phyloP scores from a whole-genome alignment of 1,140 invertebrate genomes.

The Thaumetopoea pityocampa region DNA sequence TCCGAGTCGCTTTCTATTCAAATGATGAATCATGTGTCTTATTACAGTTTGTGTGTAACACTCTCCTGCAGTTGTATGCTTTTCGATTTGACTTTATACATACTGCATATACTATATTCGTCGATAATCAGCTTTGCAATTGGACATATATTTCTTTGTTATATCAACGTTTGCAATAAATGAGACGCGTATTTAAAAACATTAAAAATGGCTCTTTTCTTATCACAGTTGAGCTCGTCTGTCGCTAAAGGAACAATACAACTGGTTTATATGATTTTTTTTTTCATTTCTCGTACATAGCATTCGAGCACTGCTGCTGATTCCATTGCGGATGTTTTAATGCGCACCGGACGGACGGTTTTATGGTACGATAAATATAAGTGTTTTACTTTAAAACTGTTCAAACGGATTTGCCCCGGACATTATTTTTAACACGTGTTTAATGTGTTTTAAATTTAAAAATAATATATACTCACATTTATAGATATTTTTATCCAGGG shows the following conservation, averaged over 20 bases:
- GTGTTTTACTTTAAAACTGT: too few species aligned
- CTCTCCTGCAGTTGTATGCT: conserved; percentile 6
- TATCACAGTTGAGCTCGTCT: conserved; percentile 53
- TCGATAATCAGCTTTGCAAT: conserved; percentile 23
- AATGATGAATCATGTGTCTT: conserved; percentile 23
- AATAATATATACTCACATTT: too few species aligned
- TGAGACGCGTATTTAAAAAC: conserved; percentile 44
- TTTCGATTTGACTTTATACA: conserved; percentile 7
- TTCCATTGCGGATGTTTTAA: conserved; percentile 36
- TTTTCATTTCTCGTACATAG: conserved; percentile 56
- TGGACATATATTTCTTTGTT: conserved; percentile 36
- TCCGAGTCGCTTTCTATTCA: conserved; percentile 43
- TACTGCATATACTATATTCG: conserved; percentile 11
- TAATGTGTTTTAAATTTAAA: too few species aligned
- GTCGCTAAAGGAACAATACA: conserved; percentile 65
- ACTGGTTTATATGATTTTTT: conserved; percentile 60
- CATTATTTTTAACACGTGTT: too few species aligned
- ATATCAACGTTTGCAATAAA: too few species aligned
- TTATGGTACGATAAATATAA: too few species aligned
- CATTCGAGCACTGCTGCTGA: conserved; percentile 15
- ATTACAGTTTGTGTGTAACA: conserved; percentile 20
- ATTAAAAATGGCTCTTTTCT: conserved; percentile 44
- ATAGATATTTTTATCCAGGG: too few species aligned
- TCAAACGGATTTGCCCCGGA: too few species aligned
- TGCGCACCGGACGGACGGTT: too few species aligned